Base-by-base conservation (phyloP, 2,888 invertebrate species). In the Cistogaster globosa region DNA sequence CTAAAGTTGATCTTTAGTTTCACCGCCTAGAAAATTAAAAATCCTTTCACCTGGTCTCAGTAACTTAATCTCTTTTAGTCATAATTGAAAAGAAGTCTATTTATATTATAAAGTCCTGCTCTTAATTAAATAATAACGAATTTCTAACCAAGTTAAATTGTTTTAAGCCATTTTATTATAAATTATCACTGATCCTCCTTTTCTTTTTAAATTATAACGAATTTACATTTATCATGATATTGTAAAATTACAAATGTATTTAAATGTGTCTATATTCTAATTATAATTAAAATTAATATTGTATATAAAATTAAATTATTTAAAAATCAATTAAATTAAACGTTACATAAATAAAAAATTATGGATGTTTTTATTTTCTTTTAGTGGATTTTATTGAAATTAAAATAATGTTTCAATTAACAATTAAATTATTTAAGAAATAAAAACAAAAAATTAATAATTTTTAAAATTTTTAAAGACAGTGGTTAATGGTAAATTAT, bases 1-100 rank as follows among this genome's bases (percentile, higher is more conserved):
- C 85, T 85, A 69, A 82, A 85, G 74, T 82, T 82, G 74, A 75
- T 82, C 82, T 85, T 78, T 78, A 75, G 63, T 76, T 38, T 63
- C 7, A 16, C 5, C n/a, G 32, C 32, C 32, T 32, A 32, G 32
- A 32, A 32, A 32, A 32, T 32, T 32, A 32, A 3, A 26, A 48
- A 22, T 53, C 12, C 72, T 63, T 68, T 81, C 75, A 55, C 22
- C 18, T 75, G 68, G 68, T 81, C 68, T 81, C 75, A 68, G 9
- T 22, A 38, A 38, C 1, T 58, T 18, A 32, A 0, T 20, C 8
- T 38, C 9, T 38, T 26, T 18, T 58, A 57, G 11, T 48, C 0
- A 45, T 55, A 36, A 51, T 12, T 57, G 16, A 51, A 14, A 2
- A 18, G 22, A 38, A 38, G 16, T 48, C 16, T n/a, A 7, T n/a